Percentiles rank a stretch among this genome's conserved stretches.
Evolutionary conservation across 2,888 invertebrate species (phyloP).

Genomic region (Mystacides longicornis): DNA sequence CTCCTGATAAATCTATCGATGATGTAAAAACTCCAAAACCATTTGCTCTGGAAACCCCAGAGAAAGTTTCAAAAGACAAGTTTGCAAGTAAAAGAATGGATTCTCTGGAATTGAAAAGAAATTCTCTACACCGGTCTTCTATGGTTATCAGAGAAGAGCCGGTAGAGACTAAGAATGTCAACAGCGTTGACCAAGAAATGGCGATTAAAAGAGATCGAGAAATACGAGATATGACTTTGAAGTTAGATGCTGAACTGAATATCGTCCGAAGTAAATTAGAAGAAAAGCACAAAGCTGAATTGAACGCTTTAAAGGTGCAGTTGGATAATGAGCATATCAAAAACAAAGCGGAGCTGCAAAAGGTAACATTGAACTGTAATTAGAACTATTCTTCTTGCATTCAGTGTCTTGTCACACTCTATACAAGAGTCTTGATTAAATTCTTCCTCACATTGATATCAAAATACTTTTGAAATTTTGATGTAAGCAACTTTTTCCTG

Average conservation of each 20-base stretch:
- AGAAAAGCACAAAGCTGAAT: constrained; percentile 41
- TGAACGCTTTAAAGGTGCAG: constrained; percentile 30
- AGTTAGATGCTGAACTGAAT: constrained; percentile 36
- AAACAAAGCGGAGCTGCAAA: constrained; percentile 41
- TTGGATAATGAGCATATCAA: constrained; percentile 44
- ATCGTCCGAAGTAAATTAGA: constrained; percentile 48
- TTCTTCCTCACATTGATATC: too few species aligned
- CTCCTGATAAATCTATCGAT: constrained; percentile 25
- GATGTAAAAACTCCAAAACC: constrained; percentile 5
- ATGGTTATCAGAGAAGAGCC: constrained; percentile 25
- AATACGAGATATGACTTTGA: constrained; percentile 38
- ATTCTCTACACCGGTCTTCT: constrained; percentile 19
- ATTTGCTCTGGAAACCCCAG: not conserved
- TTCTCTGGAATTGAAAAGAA: constrained; percentile 11
- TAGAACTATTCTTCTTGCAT: too few species aligned
- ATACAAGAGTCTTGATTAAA: too few species aligned
- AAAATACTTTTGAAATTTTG: not conserved
- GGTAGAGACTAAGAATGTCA: constrained; percentile 44
- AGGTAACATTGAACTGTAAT: too few species aligned
- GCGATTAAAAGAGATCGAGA: constrained; percentile 48
- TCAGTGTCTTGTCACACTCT: not conserved
- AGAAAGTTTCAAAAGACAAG: constrained; percentile 22
- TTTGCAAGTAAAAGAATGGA: constrained; percentile 6
- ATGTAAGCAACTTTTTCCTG: too few species aligned
- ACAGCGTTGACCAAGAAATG: constrained; percentile 49